Base-by-base conservation (phyloP, 2,113 vertebrate genomes). In the Thamnophis sirtalis region DNA sequence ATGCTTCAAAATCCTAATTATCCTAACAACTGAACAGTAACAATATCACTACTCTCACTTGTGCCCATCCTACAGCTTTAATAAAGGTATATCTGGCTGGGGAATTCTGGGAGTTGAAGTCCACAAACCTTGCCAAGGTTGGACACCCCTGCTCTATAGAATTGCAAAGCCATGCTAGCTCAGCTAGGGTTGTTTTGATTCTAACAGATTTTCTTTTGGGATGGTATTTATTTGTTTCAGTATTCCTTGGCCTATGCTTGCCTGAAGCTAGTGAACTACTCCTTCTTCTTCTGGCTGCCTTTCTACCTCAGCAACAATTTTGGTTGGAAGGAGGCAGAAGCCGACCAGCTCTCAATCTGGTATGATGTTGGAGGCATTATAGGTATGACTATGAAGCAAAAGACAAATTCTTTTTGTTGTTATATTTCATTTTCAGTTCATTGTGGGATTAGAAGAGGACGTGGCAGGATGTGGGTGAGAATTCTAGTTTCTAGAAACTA, bases 221-320 rank as follows among this genome's bases (percentile, higher is more conserved):
- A 49, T 86, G 84, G 13, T 94, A 86, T 95, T 56, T 89, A 90
- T 84, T 10, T 60, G 19, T 96, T 95, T 53, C 94, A 99, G 99
- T 99, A 99, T 92, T 99, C 99, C 0, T 95, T 99, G 96, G 98
- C 99, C 4, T 99, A 99, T 0, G 98, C 99, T 2, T 99, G 99
- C 96, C 96, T 99, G 97, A 99, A 99, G 94, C 95, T 99, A 94
- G 99, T 99, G 92, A 99, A 99, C 96, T 99, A 99, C 96, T 99
- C 99, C 5, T 99, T 99, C 97, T 99, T 99, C 97, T 99, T 99
- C 97, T 99, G 99, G 99, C 97, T 99, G 90, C 99, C 99, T 2
- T 99, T 99, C 96, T 99, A 99, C 96, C 98, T 99, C 98, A 99
- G 98, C 96, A 98, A 96, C 95, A 99, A 99, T 97, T 99, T 98